Evolutionary conservation across 2,888 invertebrate species (phyloP).

Genomic region (Tipula unca): DNA sequence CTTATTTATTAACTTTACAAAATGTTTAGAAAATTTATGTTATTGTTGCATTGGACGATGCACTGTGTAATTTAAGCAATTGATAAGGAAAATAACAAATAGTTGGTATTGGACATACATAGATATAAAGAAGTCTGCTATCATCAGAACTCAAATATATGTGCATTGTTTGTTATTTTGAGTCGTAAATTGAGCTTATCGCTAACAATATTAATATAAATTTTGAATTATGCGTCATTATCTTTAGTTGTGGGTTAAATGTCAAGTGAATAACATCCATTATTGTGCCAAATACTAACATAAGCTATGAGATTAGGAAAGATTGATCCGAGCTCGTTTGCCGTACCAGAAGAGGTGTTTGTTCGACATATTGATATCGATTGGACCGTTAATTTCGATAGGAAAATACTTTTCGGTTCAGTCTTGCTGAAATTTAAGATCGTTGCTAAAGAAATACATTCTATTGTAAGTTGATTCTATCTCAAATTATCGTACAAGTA

Average conservation of each 20-base stretch:
- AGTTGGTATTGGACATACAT: not conserved
- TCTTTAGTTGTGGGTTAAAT: not conserved
- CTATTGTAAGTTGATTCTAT: slow-evolving; percentile 48
- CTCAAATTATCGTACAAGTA: not conserved
- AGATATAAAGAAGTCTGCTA: not conserved
- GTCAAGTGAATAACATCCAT: not conserved
- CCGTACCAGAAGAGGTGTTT: slow-evolving; percentile 61
- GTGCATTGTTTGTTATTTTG: not conserved
- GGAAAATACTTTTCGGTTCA: slow-evolving; percentile 57
- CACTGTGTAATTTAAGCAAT: not conserved
- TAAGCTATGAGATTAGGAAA: slow-evolving; percentile 50
- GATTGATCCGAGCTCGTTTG: slow-evolving; percentile 73
- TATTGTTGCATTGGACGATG: not conserved
- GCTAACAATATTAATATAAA: not conserved
- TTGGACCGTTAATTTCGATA: slow-evolving; percentile 62
- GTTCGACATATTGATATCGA: slow-evolving; percentile 56
- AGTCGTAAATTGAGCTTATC: not conserved
- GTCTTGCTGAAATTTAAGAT: slow-evolving; percentile 55
- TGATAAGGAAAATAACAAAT: not conserved
- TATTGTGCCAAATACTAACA: not conserved
- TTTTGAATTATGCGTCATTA: not conserved
- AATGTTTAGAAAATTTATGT: too few species aligned
- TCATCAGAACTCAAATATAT: not conserved
- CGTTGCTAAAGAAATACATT: slow-evolving; percentile 44
- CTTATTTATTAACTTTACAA: too few species aligned